A percentile compares a stretch with the other conserved stretches of the same genome.
Evolutionary conservation across 2,113 vertebrate genomes (phyloP).

Genomic region (Onychostoma macrolepis): DNA sequence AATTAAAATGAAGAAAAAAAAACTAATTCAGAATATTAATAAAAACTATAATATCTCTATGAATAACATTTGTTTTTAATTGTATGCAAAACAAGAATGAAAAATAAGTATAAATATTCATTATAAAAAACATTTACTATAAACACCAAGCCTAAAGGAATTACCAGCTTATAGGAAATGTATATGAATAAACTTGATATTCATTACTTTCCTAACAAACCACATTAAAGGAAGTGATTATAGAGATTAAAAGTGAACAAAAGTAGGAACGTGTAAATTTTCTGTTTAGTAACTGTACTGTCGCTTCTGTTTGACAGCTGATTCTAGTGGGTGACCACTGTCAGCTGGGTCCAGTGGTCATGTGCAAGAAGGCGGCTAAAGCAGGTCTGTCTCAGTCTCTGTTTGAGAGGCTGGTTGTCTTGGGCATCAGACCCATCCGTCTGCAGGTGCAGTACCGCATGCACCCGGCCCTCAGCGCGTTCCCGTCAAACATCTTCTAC

Average conservation of each 20-base stretch:
- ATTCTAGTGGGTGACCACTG: slow-evolving; percentile 98
- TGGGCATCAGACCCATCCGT: slow-evolving; percentile 97
- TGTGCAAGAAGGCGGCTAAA: slow-evolving; percentile 98
- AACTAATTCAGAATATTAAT: too few relatives aligned
- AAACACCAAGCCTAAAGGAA: neutral
- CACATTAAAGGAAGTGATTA: too few relatives aligned
- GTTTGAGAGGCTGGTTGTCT: slow-evolving; percentile 92
- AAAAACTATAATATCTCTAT: too few relatives aligned
- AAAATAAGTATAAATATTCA: too few relatives aligned
- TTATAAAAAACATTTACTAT: neutral
- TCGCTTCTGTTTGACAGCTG: slow-evolving; percentile 73
- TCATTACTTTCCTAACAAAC: neutral
- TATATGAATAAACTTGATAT: neutral
- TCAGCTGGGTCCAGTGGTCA: slow-evolving; percentile 96
- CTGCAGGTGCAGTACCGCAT: slow-evolving; percentile 98
- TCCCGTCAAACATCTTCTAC: slow-evolving; percentile 98
- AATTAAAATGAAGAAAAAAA: too few relatives aligned
- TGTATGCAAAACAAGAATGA: too few relatives aligned
- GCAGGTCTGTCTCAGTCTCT: slow-evolving; percentile 94
- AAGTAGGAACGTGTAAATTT: neutral
- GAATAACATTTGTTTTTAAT: too few relatives aligned
- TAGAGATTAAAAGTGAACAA: neutral
- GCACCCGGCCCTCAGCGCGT: slow-evolving; percentile 97
- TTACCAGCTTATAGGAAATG: neutral
- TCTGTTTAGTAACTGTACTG: neutral